These are phyloP conservation scores for Caenorhabditis parvicauda DNA, from an alignment of 2,888 invertebrate species.

Conservation along the genomic window DNA sequence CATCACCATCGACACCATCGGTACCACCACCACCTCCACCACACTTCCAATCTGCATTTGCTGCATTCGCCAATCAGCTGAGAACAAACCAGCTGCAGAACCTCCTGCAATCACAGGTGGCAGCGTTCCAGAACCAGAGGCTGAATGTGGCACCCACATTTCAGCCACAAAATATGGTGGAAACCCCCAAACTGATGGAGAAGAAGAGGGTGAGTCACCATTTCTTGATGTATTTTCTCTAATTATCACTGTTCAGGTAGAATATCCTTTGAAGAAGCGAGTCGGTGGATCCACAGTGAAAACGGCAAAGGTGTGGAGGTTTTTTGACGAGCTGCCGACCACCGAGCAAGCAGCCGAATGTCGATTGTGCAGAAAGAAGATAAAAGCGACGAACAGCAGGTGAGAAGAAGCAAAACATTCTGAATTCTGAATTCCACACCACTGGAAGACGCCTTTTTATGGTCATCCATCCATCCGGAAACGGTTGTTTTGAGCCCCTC, in stretches of 20 bases:
- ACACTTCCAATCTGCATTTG: constrained; percentile 21
- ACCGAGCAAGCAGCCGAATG: constrained; percentile 60
- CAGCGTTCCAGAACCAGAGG: constrained; percentile 21
- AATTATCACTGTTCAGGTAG: no score
- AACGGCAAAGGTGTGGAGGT: constrained; percentile 54
- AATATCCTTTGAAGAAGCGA: constrained; percentile 25
- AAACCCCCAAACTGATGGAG: background rate
- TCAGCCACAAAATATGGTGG: background rate
- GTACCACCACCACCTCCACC: background rate
- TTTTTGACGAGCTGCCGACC: constrained; percentile 53
- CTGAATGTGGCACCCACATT: background rate
- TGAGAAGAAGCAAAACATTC: no score
- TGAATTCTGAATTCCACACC: no score
- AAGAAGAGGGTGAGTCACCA: background rate
- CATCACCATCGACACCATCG: constrained; percentile 3
- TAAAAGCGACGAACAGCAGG: constrained; percentile 62
- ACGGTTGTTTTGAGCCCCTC: no score
- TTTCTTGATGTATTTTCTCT: background rate
- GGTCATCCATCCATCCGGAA: no score
- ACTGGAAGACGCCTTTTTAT: no score
- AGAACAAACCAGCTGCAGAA: constrained; percentile 31
- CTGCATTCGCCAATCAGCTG: constrained; percentile 36
- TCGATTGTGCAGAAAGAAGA: constrained; percentile 53
- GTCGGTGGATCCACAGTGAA: constrained; percentile 39
- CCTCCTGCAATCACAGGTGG: constrained; percentile 34